Conservation (phyloP, 2,888 invertebrate genomes). For the Dynastes maya region DNA sequence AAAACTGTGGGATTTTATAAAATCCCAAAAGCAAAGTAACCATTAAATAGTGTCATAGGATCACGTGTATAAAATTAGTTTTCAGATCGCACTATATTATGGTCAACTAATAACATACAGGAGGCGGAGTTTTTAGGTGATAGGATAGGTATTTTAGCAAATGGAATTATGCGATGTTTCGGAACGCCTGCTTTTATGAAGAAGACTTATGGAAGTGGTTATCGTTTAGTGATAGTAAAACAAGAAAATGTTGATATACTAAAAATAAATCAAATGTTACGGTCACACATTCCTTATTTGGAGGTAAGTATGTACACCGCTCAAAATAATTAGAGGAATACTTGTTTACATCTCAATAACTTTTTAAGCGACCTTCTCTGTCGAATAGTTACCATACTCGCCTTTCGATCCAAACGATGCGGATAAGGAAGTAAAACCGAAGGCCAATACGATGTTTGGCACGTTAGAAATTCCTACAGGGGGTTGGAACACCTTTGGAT, state of each 20-base stretch:
- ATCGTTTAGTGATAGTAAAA: conserved; percentile 80
- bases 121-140: conserved; percentile 89
- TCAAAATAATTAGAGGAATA: too few species aligned
- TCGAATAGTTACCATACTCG: not conserved
- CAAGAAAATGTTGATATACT: conserved; percentile 69
- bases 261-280: not conserved
- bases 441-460: too few species aligned
- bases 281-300: conserved; percentile 41
- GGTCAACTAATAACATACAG: conserved; percentile 90
- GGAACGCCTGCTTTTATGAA: conserved; percentile 85
- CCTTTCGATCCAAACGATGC: not conserved
- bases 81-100: conserved; percentile 80
- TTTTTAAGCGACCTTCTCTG: not conserved
- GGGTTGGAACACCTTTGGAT: too few species aligned
- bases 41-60: conserved; percentile 29
- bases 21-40: conserved; percentile 74
- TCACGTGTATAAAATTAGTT: not conserved
- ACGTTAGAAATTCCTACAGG: too few species aligned
- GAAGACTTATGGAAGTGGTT: conserved; percentile 85
- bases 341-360: not conserved
- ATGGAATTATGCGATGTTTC: conserved; percentile 82
- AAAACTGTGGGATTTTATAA: conserved; percentile 84
- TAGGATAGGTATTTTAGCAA: conserved; percentile 87
- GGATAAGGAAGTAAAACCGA: too few species aligned
- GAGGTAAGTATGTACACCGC: conserved; percentile 64